Evolutionary conservation across 2,113 vertebrate genomes (phyloP), one percentile per base, ranked within the genome.

Genomic region (Triplophysa siluroides): DNA sequence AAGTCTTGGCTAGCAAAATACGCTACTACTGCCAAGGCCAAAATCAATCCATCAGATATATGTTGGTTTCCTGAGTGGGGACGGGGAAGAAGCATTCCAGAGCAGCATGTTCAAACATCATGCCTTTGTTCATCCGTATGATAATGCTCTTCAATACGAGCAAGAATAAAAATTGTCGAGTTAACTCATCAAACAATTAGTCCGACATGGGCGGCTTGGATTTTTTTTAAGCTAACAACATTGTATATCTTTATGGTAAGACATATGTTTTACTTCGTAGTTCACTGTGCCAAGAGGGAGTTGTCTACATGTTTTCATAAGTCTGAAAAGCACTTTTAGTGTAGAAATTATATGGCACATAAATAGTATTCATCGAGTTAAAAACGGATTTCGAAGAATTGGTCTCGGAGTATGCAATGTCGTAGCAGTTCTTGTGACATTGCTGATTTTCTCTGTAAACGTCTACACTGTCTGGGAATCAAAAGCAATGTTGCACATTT

Each of bases 391-490:
- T 18, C 4, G 7, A 18, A 54, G 14, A 54, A 54, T 54, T 54
- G 14, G 14, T 54, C 18, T 54, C 2, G n/a, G 54, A 8, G 19
- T 21, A 14, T 52, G 54, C 4, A 74, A 29, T 16, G 16, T 4
- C 8, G 23, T n/a, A 47, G 19, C 6, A 63, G 72, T 41, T 38
- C 21, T 26, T 47, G 21, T 75, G 14, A 58, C 24, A 76, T 76
- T 66, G 61, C 76, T 56, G 64, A 50, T 74, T 82, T 60, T 68
- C 54, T 66, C 47, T 81, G 67, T 23, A 71, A 63, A 60, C 45
- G n/a, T 43, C 60, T 56, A 54, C 60, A 50, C 33, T 77, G 45
- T 26, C 41, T 56, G 33, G 66, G 45, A 81, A 72, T 47, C 43
- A 62, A 76, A 78, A 56, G 50, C 29, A 72, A 45, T 8, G 47